Base-by-base conservation (phyloP, 2,888 invertebrate species). In the Leptinotarsa tumamoca region DNA sequence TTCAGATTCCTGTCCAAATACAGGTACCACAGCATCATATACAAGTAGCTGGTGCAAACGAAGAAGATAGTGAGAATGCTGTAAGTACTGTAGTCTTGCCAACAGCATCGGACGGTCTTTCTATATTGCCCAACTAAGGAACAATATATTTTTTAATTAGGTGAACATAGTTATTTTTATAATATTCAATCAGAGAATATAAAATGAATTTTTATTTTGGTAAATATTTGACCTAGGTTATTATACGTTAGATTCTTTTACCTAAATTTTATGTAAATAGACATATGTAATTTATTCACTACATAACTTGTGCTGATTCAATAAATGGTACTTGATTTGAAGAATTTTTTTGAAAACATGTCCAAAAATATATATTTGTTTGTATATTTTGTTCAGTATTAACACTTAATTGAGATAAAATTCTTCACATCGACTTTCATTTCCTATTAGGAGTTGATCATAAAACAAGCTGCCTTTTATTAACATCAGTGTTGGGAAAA, bases 1-100 rank as follows among this genome's bases (percentile, higher is more conserved):
- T 91, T 79, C 91, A 91, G 79, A 89, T 91, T 76, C 92, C 92
- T 1, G 91, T 93, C 21, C 92, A 93, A 87, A 93, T 93, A 81
- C 92, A 92, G 89, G 91, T 93, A 84, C 92, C 92, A 17, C 92
- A 90, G 82, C 89, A 87, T 78, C 87, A 88, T 78, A 86, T 89
- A 69, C 88, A 88, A 78, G 85, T 88, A 61, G 67, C 80, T 10
- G 80, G 83, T n/a, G 77, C 83, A 10, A 85, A 84, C 68, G 83
- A 84, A n/a, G 88, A 87, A 74, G 83, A 83, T 5, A 86, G 84
- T 67, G 87, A 87, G n/a, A 85, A 86, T 27, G 87, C 86, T 79
- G 87, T 88, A 66, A 89, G 88, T 68, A 90, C 91, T 1, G 90
- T 90, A 58, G 91, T 91, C 58, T 85, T 91, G 78, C 91, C 91